These are phyloP conservation scores for Drosophila rhopaloa DNA, from an alignment of 1,140 invertebrate species.

Conservation along the genomic window DNA sequence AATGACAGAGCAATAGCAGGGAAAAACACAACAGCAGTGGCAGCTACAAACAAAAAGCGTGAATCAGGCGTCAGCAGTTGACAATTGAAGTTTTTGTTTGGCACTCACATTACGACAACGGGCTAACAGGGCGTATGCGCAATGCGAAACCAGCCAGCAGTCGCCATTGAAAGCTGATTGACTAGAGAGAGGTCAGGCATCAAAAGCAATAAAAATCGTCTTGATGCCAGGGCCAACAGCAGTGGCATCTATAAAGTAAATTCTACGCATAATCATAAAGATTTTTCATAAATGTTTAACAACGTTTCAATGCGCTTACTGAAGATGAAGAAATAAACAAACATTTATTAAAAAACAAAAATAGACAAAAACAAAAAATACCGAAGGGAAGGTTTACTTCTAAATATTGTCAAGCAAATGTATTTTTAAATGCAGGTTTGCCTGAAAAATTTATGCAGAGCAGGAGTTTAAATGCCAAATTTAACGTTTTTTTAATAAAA, in stretches of 20 bases:
- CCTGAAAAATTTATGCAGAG: no score
- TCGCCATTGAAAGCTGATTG: constrained; percentile 30
- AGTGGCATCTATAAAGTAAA: constrained; percentile 18
- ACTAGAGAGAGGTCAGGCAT: constrained; percentile 32
- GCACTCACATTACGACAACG: constrained; percentile 49
- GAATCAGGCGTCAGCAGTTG: constrained; percentile 44
- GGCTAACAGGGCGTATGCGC: constrained; percentile 59
- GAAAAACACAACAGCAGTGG: constrained; percentile 5
- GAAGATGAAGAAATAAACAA: not conserved
- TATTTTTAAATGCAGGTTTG: no score
- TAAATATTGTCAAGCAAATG: not conserved
- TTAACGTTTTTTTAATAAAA: no score
- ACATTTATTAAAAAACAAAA: not conserved
- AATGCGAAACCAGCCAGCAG: constrained; percentile 43
- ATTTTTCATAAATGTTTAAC: constrained; percentile 20
- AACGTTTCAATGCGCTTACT: constrained; percentile 5
- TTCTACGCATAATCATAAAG: constrained; percentile 8
- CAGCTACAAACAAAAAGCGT: constrained; percentile 34
- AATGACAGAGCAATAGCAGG: constrained; percentile 73
- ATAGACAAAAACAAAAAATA: no score
- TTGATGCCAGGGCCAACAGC: constrained; percentile 5
- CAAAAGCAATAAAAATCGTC: constrained; percentile 65
- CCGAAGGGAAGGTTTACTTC: not conserved
- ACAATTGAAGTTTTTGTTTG: constrained; percentile 66
- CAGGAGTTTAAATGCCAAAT: no score